Evolutionary conservation across 1,140 invertebrate species (phyloP).

Genomic region (Triops cancriformis): DNA sequence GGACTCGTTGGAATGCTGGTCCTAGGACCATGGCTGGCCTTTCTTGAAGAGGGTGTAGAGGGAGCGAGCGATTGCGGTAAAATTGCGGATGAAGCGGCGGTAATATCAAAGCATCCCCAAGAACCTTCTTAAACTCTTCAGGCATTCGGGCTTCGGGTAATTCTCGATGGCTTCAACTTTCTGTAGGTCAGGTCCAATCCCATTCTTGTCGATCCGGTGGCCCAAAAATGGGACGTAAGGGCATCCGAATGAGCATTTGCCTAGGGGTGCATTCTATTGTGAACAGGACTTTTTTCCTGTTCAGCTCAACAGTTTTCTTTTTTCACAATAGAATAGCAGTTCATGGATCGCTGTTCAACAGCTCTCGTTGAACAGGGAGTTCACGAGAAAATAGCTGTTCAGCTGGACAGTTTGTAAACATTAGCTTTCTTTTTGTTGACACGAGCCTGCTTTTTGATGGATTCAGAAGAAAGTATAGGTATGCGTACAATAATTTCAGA

Average conservation of each 20-base stretch:
- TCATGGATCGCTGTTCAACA: too few relatives aligned
- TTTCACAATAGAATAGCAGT: too few relatives aligned
- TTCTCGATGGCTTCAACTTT: conserved; percentile 19
- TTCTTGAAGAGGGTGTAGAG: conserved; percentile 32
- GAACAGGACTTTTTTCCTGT: too few relatives aligned
- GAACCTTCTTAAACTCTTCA: not conserved
- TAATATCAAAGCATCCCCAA: not conserved
- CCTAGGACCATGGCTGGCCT: conserved; percentile 18
- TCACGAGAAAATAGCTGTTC: too few relatives aligned
- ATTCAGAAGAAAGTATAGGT: too few relatives aligned
- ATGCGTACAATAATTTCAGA: too few relatives aligned
- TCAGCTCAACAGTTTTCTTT: too few relatives aligned
- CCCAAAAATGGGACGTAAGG: conserved; percentile 24
- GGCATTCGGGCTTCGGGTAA: conserved; percentile 22
- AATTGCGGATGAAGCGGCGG: conserved; percentile 3
- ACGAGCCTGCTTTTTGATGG: too few relatives aligned
- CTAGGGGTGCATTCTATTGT: too few relatives aligned
- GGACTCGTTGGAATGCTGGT: not conserved
- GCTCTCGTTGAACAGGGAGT: too few relatives aligned
- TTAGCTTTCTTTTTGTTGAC: too few relatives aligned
- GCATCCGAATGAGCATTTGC: conserved; percentile 27
- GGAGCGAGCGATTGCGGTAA: not conserved
- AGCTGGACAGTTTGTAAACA: too few relatives aligned
- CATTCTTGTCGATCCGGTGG: conserved; percentile 6
- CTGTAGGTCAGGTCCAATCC: conserved; percentile 21